These are phyloP conservation scores for Callosobruchus maculatus DNA, from an alignment of 2,888 invertebrate species.

Conservation along the genomic window DNA sequence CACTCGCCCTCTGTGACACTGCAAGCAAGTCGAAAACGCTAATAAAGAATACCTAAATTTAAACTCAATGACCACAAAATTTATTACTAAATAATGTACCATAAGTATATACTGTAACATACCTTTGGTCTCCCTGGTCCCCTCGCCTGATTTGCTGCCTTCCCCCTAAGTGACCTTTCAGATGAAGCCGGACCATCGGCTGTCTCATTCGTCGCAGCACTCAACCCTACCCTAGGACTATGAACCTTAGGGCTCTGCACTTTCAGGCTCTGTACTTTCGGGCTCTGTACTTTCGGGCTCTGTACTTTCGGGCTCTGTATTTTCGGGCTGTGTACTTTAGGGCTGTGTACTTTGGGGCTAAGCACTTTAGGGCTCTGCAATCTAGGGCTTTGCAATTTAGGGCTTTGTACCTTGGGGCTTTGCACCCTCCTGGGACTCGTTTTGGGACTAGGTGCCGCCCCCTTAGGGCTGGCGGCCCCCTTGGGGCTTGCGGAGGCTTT, in stretches of 20 bases:
- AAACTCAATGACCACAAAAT: too few relatives aligned
- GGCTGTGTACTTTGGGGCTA: too few relatives aligned
- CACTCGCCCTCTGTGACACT: too few relatives aligned
- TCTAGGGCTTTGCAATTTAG: slow-evolving; percentile 5
- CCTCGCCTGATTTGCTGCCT: slow-evolving; percentile 2
- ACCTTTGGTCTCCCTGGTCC: slow-evolving; percentile 18
- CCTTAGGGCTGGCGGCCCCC: background rate
- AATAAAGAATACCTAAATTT: too few relatives aligned
- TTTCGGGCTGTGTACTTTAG: too few relatives aligned
- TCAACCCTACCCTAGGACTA: slow-evolving; percentile 8
- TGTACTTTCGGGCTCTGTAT: too few relatives aligned
- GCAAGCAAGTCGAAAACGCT: too few relatives aligned
- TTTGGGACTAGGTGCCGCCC: slow-evolving; percentile 4
- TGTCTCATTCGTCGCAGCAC: slow-evolving; percentile 7
- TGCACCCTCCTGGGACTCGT: slow-evolving; percentile 14
- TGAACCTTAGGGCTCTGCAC: too few relatives aligned
- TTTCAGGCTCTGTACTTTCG: too few relatives aligned
- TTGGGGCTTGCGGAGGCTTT: background rate
- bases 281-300: too few relatives aligned
- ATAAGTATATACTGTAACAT: background rate
- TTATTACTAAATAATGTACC: too few relatives aligned
- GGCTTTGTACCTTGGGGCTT: background rate
- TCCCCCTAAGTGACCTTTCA: slow-evolving; percentile 6
- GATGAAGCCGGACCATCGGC: slow-evolving; percentile 14
- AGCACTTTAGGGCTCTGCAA: too few relatives aligned